Evolutionary conservation across 2,113 vertebrate species (phyloP), one percentile per base, ranked within the genome.

Genomic region (Alethe castanea): DNA sequence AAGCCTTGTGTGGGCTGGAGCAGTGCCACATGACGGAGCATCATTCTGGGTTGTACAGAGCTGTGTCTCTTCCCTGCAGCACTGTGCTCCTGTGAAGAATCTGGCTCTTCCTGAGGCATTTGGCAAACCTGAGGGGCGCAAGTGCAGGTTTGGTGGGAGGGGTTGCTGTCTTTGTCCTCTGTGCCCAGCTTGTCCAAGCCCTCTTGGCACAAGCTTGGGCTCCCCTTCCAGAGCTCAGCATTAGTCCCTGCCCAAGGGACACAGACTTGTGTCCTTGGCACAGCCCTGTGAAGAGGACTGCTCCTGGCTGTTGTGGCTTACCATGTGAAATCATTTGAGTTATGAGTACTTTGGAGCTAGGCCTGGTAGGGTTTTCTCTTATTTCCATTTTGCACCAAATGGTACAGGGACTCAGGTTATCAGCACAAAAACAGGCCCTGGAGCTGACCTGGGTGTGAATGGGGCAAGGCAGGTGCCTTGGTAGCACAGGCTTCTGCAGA

Each of bases 1-100:
- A 78, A 61, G 86, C 9, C 9, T 71, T 78, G 85, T 80, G 88
- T 92, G 86, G 91, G 95, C 89, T 91, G 76, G 81, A 82, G 25
- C 89, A 61, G 60, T 60, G 72, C 87, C 79, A 65, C 85, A 47
- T 91, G 81, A 82, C 0, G 1, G 81, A 94, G 81, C 70, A 60
- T 91, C 78, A 28, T 23, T 77, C 90, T 74, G 81, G 61, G 40
- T 64, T 73, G 69, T 47, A 80, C 62, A 93, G 79, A 95, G 40
- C 78, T 48, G n/a, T 56, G 18, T 69, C 78, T 94, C 40, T 60
- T 56, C 40, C 66, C 73, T 88, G 70, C 94, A 94, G 82, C 82
- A 72, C 33, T 70, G 81, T 82, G 24, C 47, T 79, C 24, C 54
- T 23, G 1, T 56, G 53, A 53, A 78, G n/a, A 72, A 13, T 44